Conservation (phyloP, 2,888 invertebrate genomes). For the Keiferia lycopersicella region DNA sequence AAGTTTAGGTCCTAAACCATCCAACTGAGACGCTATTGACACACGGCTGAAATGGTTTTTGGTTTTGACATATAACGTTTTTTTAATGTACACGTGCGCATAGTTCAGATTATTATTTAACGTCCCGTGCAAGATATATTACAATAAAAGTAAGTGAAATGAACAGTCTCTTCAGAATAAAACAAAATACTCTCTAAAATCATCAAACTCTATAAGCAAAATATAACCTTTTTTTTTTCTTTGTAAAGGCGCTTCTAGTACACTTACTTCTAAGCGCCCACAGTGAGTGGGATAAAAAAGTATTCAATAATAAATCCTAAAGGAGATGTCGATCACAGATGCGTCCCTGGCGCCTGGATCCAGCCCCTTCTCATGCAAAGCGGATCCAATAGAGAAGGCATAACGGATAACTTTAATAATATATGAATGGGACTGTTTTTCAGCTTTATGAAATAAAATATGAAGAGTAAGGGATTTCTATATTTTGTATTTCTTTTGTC, state of each 20-base stretch:
- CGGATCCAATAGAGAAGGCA: constrained; percentile 18
- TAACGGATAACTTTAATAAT: constrained; percentile 21
- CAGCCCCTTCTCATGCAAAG: constrained; percentile 59
- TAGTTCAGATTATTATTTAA: no score
- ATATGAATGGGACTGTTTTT: constrained; percentile 17
- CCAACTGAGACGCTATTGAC: no score
- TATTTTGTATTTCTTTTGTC: background rate
- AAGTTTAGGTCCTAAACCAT: no score
- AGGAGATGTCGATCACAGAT: constrained; percentile 73
- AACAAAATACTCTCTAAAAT: background rate
- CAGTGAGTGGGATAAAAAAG: constrained; percentile 47
- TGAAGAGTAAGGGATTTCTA: background rate
- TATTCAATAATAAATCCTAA: constrained; percentile 75
- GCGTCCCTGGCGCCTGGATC: constrained; percentile 43
- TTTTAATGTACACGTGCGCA: no score
- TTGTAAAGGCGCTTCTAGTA: background rate
- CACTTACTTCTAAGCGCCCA: background rate
- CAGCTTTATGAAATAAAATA: constrained; percentile 6
- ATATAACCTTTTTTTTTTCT: no score
- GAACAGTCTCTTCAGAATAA: no score
- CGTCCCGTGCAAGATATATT: no score
- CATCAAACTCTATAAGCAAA: no score
- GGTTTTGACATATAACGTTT: no score
- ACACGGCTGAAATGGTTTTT: no score
- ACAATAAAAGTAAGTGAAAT: no score